These are phyloP conservation scores for Cynocephalus volans DNA, from an alignment of 2,113 vertebrate species.

Conservation along the genomic window DNA sequence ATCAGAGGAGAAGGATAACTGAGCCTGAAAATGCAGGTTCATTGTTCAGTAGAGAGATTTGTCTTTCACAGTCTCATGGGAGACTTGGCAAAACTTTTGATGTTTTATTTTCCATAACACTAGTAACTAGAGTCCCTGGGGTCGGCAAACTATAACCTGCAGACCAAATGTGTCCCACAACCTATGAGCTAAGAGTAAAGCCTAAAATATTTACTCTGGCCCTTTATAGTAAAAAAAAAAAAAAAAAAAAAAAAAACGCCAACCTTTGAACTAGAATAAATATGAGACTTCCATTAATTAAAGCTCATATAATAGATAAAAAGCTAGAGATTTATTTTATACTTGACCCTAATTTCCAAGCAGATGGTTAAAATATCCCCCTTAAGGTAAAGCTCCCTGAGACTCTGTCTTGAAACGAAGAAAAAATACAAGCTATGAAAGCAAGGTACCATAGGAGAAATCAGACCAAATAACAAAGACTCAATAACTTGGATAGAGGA, in stretches of 20 bases:
- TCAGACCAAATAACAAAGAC: not conserved
- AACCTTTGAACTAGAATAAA: not conserved
- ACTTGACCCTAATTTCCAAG: slow-evolving; percentile 35
- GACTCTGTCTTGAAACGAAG: not conserved
- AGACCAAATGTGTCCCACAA: not conserved
- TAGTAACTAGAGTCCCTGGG: not conserved
- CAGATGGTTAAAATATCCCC: not conserved
- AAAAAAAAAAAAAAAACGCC: not conserved
- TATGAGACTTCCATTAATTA: not conserved
- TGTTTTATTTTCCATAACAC: not conserved
- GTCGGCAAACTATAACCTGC: not conserved
- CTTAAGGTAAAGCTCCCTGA: not conserved
- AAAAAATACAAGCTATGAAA: slow-evolving; percentile 6
- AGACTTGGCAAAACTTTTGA: not conserved
- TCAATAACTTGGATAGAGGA: not conserved
- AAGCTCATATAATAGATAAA: not conserved
- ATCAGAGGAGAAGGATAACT: not conserved
- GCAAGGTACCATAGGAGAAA: not conserved
- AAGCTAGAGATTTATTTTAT: not conserved
- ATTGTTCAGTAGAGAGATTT: not conserved
- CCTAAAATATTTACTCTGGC: slow-evolving; percentile 23
- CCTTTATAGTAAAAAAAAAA: not conserved
- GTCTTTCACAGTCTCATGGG: not conserved
- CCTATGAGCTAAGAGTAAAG: not conserved
- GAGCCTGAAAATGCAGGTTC: slow-evolving; percentile 4